phyloP scores from a whole-genome alignment of 2,888 invertebrate genomes.

The Tipula confusa region DNA sequence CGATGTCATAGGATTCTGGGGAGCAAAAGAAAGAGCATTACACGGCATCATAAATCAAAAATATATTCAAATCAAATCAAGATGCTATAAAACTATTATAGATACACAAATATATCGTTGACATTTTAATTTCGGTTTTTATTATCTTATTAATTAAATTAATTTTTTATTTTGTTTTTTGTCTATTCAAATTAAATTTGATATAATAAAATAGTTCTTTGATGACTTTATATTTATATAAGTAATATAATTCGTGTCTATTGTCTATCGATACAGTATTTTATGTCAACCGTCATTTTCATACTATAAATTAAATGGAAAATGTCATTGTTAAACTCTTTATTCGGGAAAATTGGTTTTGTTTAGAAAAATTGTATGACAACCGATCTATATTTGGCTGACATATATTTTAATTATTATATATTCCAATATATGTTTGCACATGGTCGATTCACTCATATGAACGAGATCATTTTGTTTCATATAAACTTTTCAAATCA shows the following conservation, averaged over 20 bases:
- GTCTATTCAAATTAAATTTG: background rate
- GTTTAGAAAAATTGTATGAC: background rate
- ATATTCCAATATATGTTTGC: no score
- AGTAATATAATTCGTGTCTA: no score
- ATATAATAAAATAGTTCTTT: background rate
- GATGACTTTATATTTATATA: background rate
- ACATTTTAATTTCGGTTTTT: background rate
- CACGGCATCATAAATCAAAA: background rate
- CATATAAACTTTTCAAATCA: no score
- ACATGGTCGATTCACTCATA: no score
- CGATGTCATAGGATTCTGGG: background rate
- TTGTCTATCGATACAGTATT: background rate
- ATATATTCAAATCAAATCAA: background rate
- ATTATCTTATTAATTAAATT: slow-evolving; percentile 20
- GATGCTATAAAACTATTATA: background rate
- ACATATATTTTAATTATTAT: no score
- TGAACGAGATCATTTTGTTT: no score
- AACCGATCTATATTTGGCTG: background rate
- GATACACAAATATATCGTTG: background rate
- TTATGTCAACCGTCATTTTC: background rate
- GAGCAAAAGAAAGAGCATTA: background rate
- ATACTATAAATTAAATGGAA: background rate
- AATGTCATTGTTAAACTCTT: background rate
- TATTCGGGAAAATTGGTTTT: background rate
- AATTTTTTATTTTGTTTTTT: background rate